Evolutionary conservation across 1,140 invertebrate genomes (phyloP).

Genomic region (Coenobita brevimanus): DNA sequence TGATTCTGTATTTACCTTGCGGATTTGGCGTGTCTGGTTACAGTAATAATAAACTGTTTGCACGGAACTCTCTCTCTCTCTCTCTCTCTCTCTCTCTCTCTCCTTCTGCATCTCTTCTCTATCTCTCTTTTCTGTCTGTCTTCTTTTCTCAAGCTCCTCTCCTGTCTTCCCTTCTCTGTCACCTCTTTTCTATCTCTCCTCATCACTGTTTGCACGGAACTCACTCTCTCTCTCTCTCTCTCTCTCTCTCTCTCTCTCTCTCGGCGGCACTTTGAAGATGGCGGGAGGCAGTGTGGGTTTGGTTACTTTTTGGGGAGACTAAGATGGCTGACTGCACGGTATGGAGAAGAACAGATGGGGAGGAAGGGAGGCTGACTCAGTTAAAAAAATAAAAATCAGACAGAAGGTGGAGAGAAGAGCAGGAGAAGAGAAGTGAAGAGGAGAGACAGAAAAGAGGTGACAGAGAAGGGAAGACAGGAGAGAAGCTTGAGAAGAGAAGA

Average conservation of each 20-base stretch:
- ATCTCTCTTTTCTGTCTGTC: no score
- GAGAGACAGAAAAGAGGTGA: neutral
- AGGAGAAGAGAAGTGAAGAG: neutral
- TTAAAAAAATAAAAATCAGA: neutral
- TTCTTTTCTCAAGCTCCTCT: no score
- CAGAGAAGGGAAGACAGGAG: neutral
- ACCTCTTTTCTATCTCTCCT: no score
- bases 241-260: no score
- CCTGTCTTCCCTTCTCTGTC: no score
- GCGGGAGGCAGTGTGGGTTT: neutral
- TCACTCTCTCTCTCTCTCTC: no score
- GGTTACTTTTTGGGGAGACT: neutral
- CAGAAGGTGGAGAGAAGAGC: neutral
- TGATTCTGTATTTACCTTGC: slow-evolving; percentile 59
- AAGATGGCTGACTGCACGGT: no score
- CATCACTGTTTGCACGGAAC: slow-evolving; percentile 52
- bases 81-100: no score
- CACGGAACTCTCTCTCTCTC: slow-evolving; percentile 30
- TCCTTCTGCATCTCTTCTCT: no score
- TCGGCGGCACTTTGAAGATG: no score
- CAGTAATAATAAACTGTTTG: slow-evolving; percentile 60
- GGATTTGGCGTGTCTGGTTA: slow-evolving; percentile 64
- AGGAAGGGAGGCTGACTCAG: neutral
- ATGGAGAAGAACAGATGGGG: neutral
- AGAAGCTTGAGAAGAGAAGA: no score